A percentile compares a stretch with the other conserved stretches of the same genome.
Conservation (phyloP, 1,140 invertebrate species). For the Holcopasites calliopsidis region DNA sequence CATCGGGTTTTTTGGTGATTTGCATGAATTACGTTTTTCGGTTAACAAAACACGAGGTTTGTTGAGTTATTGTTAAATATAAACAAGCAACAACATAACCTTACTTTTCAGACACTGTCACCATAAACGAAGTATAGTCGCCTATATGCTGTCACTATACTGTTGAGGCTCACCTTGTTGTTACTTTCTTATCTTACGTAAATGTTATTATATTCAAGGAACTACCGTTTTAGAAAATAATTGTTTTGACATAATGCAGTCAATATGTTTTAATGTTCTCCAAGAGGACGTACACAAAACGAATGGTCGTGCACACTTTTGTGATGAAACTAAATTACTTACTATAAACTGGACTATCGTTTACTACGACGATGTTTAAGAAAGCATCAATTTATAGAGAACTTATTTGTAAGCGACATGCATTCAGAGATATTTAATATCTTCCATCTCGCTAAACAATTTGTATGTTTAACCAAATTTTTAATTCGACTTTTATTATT, state of each 20-base stretch:
- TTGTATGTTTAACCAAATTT: no score
- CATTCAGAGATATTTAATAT: not conserved
- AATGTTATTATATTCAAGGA: not conserved
- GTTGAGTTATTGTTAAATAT: constrained; percentile 9
- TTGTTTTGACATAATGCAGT: constrained; percentile 15
- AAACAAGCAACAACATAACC: constrained; percentile 43
- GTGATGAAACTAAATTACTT: not conserved
- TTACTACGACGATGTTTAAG: not conserved
- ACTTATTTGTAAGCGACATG: not conserved
- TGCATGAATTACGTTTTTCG: not conserved
- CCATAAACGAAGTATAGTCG: not conserved
- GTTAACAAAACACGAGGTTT: not conserved
- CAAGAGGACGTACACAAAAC: not conserved
- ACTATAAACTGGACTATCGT: constrained; percentile 8
- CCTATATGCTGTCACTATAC: not conserved
- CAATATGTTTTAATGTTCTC: not conserved
- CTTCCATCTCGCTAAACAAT: no score
- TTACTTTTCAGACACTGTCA: not conserved
- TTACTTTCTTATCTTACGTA: not conserved
- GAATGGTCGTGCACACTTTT: not conserved
- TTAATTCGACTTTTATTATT: not conserved
- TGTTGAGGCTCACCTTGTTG: constrained; percentile 3
- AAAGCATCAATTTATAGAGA: no score
- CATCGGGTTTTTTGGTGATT: not conserved
- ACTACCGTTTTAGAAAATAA: not conserved